A percentile compares a stretch with the other conserved stretches of the same genome.
phyloP scores from a whole-genome alignment of 2,797 vertebrate species.

The Malurus leucopterus region DNA sequence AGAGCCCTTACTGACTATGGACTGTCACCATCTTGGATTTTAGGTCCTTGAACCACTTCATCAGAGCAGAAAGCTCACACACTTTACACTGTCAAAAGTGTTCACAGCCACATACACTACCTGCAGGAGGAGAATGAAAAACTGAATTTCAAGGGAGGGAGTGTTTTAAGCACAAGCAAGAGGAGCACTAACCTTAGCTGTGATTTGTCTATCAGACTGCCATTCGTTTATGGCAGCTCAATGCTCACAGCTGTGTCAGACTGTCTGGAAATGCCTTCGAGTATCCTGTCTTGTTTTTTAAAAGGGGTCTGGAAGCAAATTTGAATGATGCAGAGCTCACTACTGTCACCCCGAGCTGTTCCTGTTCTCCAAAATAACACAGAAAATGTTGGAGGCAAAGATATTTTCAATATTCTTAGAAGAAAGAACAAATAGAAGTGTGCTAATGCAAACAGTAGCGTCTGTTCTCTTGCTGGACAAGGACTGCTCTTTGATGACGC shows the following conservation, averaged over 20 bases:
- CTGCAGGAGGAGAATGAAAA: neutral
- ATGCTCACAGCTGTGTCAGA: neutral
- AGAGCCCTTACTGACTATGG: neutral
- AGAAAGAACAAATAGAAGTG: neutral
- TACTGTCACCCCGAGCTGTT: neutral
- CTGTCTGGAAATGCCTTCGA: neutral
- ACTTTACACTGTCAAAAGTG: neutral
- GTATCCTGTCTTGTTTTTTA: neutral
- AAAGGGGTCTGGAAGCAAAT: neutral
- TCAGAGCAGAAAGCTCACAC: neutral
- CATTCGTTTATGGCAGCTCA: neutral
- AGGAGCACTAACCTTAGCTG: neutral
- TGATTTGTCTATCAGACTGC: neutral
- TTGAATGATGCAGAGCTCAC: neutral
- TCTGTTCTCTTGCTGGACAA: neutral
- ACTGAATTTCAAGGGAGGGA: neutral
- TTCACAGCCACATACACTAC: neutral
- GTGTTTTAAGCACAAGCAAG: neutral
- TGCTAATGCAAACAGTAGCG: neutral
- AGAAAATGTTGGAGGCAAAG: neutral
- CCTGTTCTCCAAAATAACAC: neutral
- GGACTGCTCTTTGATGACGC: neutral
- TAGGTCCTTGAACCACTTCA: neutral
- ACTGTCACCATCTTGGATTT: neutral
- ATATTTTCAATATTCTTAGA: neutral